Evolutionary conservation across 2,888 invertebrate genomes (phyloP).

Genomic region (Dynastes maya): DNA sequence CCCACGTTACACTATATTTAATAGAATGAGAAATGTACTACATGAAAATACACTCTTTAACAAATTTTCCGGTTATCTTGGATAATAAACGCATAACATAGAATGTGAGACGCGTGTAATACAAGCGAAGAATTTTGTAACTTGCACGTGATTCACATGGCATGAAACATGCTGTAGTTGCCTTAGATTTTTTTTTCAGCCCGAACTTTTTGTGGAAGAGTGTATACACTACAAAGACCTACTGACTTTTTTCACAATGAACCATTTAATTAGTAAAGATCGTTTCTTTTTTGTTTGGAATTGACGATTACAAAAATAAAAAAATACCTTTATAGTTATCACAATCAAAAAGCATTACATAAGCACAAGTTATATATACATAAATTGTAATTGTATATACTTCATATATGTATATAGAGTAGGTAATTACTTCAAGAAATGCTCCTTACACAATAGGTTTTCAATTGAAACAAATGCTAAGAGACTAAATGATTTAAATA

Average conservation of each 20-base stretch:
- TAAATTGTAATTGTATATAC: constrained; percentile 22
- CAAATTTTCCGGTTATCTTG: too few relatives aligned
- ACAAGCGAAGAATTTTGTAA: too few relatives aligned
- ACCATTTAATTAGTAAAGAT: neutral
- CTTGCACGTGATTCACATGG: too few relatives aligned
- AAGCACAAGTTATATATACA: constrained; percentile 40
- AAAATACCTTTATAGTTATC: constrained; percentile 48
- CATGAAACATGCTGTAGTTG: too few relatives aligned
- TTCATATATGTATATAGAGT: constrained; percentile 11
- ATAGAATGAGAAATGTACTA: too few relatives aligned
- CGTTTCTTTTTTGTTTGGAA: constrained; percentile 18
- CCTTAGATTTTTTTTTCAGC: neutral
- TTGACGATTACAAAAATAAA: constrained; percentile 46
- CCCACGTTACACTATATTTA: constrained; percentile 4
- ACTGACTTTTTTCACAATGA: constrained; percentile 7
- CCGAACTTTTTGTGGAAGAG: neutral
- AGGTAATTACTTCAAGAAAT: constrained; percentile 19
- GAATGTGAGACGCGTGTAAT: too few relatives aligned
- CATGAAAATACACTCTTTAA: too few relatives aligned
- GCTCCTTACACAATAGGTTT: constrained; percentile 17
- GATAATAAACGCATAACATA: too few relatives aligned
- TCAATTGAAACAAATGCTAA: constrained; percentile 4
- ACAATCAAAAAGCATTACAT: constrained; percentile 50
- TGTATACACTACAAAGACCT: neutral
- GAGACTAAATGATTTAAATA: constrained; percentile 9